Percentiles rank a stretch among this genome's conserved stretches.
Evolutionary conservation across 2,888 invertebrate genomes (phyloP).

Genomic region (Ganaspis brasiliensis): DNA sequence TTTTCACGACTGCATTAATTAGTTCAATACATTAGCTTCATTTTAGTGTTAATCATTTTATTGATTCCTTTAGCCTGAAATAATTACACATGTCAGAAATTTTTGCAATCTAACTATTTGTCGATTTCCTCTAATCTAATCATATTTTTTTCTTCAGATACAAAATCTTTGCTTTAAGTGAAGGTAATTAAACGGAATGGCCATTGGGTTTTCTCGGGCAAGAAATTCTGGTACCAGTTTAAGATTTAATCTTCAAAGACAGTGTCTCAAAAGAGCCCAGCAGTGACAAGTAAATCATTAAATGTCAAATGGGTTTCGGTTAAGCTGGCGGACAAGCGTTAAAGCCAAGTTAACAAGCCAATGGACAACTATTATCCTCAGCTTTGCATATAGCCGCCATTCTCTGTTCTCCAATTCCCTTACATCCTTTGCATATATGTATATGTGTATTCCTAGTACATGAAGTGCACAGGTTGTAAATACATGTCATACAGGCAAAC

Average conservation of each 20-base stretch:
- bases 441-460: background rate
- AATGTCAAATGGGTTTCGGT: constrained; percentile 58
- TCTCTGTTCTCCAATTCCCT: constrained; percentile 61
- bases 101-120: too few relatives aligned
- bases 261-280: background rate
- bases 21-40: too few relatives aligned
- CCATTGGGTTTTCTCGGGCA: too few relatives aligned
- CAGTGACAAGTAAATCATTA: constrained; percentile 17
- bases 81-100: too few relatives aligned
- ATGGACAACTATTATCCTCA: constrained; percentile 59
- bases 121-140: too few relatives aligned
- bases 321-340: constrained; percentile 58
- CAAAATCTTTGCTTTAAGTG: too few relatives aligned
- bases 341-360: constrained; percentile 62
- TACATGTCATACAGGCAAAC: background rate
- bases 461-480: constrained; percentile 7
- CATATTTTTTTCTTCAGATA: too few relatives aligned
- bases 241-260: background rate
- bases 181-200: too few relatives aligned
- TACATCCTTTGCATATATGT: constrained; percentile 55
- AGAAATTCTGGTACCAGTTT: background rate
- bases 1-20: too few relatives aligned
- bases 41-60: too few relatives aligned
- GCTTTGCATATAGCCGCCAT: constrained; percentile 56
- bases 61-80: too few relatives aligned